Conservation (phyloP, 2,113 vertebrate genomes). For the Trichomycterus rosablanca region DNA sequence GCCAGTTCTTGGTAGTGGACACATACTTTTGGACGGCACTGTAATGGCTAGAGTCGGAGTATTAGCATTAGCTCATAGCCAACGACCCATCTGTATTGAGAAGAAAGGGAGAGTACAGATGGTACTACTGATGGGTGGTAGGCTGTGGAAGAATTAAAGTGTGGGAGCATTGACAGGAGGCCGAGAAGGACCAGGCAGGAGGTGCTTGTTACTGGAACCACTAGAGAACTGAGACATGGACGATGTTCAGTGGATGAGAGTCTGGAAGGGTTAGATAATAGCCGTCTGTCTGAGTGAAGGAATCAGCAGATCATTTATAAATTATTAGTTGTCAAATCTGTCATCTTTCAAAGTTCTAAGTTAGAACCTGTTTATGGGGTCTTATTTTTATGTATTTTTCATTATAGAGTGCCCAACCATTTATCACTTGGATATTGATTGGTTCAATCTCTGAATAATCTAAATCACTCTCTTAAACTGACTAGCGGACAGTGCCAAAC, state of each 20-base stretch:
- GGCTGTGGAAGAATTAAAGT: conserved; percentile 24
- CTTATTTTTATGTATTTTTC: too few relatives aligned
- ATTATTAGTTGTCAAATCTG: too few relatives aligned
- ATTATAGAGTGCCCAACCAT: too few relatives aligned
- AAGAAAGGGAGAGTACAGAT: conserved; percentile 22
- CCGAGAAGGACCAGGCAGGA: background rate
- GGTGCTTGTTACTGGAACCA: conserved; percentile 28
- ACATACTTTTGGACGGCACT: too few relatives aligned
- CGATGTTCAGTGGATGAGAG: conserved; percentile 24
- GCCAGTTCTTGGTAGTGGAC: too few relatives aligned
- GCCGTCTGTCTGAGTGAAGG: background rate
- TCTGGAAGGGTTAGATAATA: background rate
- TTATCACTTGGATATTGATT: too few relatives aligned
- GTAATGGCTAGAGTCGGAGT: background rate
- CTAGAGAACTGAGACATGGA: conserved; percentile 6
- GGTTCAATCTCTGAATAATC: too few relatives aligned
- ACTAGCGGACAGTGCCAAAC: too few relatives aligned
- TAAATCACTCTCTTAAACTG: too few relatives aligned
- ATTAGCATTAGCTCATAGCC: background rate
- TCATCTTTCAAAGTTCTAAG: too few relatives aligned
- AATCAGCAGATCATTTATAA: background rate
- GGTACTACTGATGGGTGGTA: conserved; percentile 25
- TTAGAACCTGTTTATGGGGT: too few relatives aligned
- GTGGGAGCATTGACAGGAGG: conserved; percentile 34
- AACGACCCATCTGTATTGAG: background rate